Evolutionary conservation across 1,140 invertebrate species (phyloP), one percentile per base, ranked within the genome.

Genomic region (Dinoponera quadriceps): DNA sequence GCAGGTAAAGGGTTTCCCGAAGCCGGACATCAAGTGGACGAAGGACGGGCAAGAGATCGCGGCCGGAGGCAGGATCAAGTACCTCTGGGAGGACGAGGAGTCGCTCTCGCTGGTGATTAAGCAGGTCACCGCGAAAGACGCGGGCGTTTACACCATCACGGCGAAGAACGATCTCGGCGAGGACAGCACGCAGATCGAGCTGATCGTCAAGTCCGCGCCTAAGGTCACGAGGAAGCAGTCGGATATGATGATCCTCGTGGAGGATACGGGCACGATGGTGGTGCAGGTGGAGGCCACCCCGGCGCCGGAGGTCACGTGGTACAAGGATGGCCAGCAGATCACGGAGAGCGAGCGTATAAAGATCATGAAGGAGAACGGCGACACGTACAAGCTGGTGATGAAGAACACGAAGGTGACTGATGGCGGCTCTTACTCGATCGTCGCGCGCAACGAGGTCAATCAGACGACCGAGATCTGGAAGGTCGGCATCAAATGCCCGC

Each of bases 41-140:
- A 97, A 98, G 91, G 97, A 98, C 84, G 98, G 97, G 0, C 95
- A 97, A 91, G 96, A 98, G 87, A 95, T 99, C 20, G 95, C 97
- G 85, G 95, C 97, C 14, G 96, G 97, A 80, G 96, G 97, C 2
- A 96, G 97, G 85, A 96, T 98, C 88, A 98, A 98, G 94, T 96
- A 94, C 87, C 94, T 99, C 3, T 98, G 98, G 94, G 98, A 99
- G 91, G 98, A 99, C 91, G 98, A 98, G 82, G 98, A 99, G 93
- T 97, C 95, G 57, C 96, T 98, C 93, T 97, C 98, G 0, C 94
- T 99, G 3, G 96, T 99, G 0, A 98, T 99, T 59, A 99, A 99
- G 94, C 97, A 97, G 90, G 97, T 98, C 1, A 96, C 95, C 2
- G 94, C 95, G 1, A 95, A 97, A 68, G 98, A 99, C 93, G 97